Base-by-base conservation (phyloP, 1,140 invertebrate genomes). In the Subanguina moxae region DNA sequence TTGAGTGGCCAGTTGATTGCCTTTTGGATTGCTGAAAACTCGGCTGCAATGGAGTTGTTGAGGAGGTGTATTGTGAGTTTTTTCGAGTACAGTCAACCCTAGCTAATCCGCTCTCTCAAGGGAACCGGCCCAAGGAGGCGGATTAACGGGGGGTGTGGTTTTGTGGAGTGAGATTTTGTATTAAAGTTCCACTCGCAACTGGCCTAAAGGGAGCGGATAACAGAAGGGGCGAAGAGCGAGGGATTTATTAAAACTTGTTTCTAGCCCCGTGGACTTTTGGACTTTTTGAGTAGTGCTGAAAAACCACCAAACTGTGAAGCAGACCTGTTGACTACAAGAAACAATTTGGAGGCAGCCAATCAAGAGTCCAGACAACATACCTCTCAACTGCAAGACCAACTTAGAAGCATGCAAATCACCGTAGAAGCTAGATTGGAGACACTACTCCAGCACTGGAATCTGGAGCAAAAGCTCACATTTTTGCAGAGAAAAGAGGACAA, bases 21-120 rank as follows among this genome's bases (percentile, higher is more conserved):
- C 19, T 86, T 99, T n/a, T 99, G 95, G 95, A 88, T 94, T 0
- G 93, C 91, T 15, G 92, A 92, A 58, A 93, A 97, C 86, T 89
- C 90, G 21, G 91, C 89, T 23, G 93, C 94, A 0, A 90, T 92
- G 86, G 89, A 90, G 30, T 84, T 98, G 17, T 86, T 99, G 5
- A 88, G 88, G 75, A 85, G 94, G 81, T 92, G 94, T 59, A 68
- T 84, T 88, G 93, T 94, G 85, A 84, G 84, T 80, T 38, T 38
- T 38, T 38, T 38, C 32, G 11, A 11, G 32, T 38, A 11, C 32
- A 38, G 11, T 38, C 32, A 38, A 38, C 3, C 32, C 11, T 11
- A n/a, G n/a, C n/a, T n/a, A n/a, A n/a, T n/a, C n/a, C n/a, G n/a
- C n/a, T n/a, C n/a, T n/a, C n/a, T n/a, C n/a, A n/a, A n/a, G n/a